These are phyloP conservation scores for Mus spretus DNA, from an alignment of 2,797 vertebrate species.

Conservation along the genomic window DNA sequence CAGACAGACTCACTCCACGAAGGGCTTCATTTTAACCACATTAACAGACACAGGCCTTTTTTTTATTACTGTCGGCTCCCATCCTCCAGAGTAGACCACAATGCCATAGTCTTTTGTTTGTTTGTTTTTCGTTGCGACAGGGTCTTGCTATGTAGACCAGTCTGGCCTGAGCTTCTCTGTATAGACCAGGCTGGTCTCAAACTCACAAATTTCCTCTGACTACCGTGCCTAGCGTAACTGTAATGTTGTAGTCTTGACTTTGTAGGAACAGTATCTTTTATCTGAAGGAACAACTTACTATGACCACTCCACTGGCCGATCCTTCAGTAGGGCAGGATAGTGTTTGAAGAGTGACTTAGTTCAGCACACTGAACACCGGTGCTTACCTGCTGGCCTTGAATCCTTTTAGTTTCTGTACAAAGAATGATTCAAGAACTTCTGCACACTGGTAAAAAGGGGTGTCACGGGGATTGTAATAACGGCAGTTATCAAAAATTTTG, in stretches of 20 bases:
- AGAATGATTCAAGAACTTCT: slow-evolving; percentile 98
- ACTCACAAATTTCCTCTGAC: background rate
- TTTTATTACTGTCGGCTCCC: background rate
- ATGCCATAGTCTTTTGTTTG: background rate
- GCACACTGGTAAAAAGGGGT: slow-evolving; percentile 98
- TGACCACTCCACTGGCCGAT: background rate
- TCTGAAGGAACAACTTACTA: slow-evolving; percentile 13
- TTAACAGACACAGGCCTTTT: background rate
- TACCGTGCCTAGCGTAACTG: accelerated
- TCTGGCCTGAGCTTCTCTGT: background rate
- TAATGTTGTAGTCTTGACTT: background rate
- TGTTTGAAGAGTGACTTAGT: background rate
- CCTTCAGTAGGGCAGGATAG: background rate
- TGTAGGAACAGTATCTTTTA: background rate
- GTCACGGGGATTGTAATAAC: slow-evolving; percentile 99
- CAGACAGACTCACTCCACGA: background rate
- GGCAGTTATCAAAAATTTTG: slow-evolving; percentile 99
- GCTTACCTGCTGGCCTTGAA: slow-evolving; percentile 99
- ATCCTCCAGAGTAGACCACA: background rate
- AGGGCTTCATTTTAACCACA: slow-evolving; percentile 1
- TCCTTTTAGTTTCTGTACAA: slow-evolving; percentile 99
- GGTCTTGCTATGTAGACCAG: background rate
- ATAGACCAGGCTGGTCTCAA: background rate
- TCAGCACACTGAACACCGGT: background rate
- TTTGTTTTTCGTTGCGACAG: background rate